Evolutionary conservation across 2,888 invertebrate genomes (phyloP).

Genomic region (Exephanes ischioxanthus): DNA sequence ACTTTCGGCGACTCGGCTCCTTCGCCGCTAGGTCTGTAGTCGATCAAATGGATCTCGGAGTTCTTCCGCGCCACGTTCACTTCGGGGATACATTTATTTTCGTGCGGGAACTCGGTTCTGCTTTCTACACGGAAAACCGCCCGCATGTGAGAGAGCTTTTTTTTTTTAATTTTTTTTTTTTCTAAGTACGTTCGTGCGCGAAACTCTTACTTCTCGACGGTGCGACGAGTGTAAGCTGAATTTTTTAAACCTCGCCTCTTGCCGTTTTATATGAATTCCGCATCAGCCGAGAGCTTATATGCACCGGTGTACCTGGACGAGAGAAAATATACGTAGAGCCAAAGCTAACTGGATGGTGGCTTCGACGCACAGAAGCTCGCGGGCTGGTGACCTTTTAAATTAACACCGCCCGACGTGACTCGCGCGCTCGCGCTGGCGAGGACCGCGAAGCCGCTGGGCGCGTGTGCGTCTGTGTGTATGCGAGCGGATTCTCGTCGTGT

Average conservation of each 20-base stretch:
- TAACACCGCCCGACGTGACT: slow-evolving; percentile 66
- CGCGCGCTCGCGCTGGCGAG: slow-evolving; percentile 48
- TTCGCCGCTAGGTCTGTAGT: not conserved
- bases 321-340: slow-evolving; percentile 25
- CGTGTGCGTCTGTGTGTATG: slow-evolving; percentile 18
- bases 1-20: not conserved
- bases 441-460: slow-evolving; percentile 28
- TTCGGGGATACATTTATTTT: slow-evolving; percentile 13
- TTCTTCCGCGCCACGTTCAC: slow-evolving; percentile 14
- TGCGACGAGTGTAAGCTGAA: slow-evolving; percentile 26
- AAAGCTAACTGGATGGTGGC: slow-evolving; percentile 45
- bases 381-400: slow-evolving; percentile 68
- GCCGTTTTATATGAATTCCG: slow-evolving; percentile 58
- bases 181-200: slow-evolving; percentile 7
- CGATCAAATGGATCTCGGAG: not conserved
- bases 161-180: not conserved
- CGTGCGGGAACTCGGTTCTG: not conserved
- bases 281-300: slow-evolving; percentile 33
- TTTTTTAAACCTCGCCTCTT: slow-evolving; percentile 31
- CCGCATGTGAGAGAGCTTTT: slow-evolving; percentile 1
- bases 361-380: slow-evolving; percentile 57
- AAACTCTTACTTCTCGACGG: slow-evolving; percentile 35
- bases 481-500: not conserved
- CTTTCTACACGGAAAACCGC: slow-evolving; percentile 4
- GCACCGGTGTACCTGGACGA: slow-evolving; percentile 3